Evolutionary conservation across 1,140 invertebrate genomes (phyloP).

Genomic region (Drosophila parvula): DNA sequence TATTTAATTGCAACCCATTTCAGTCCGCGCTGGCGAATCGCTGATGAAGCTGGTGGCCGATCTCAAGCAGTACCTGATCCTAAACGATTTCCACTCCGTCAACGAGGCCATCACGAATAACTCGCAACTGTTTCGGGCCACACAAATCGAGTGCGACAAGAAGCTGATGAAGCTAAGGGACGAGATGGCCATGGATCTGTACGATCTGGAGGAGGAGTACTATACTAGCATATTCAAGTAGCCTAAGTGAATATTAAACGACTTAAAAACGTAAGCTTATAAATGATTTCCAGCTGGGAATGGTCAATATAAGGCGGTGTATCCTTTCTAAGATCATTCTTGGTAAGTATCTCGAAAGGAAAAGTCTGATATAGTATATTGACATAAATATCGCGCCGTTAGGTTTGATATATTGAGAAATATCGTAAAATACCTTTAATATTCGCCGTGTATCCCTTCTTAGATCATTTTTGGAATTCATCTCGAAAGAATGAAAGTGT

Average conservation of each 20-base stretch:
- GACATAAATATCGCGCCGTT: too few relatives aligned
- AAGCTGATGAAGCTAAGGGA: conserved; percentile 96
- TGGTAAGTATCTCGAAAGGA: too few relatives aligned
- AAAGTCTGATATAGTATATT: too few relatives aligned
- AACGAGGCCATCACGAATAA: conserved; percentile 97
- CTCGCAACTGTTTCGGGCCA: conserved; percentile 93
- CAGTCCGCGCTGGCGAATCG: conserved; percentile 96
- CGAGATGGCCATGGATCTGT: conserved; percentile 97
- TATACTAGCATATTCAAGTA: conserved; percentile 97
- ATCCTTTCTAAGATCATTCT: too few relatives aligned
- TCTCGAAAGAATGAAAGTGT: too few relatives aligned
- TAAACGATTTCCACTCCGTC: conserved; percentile 98
- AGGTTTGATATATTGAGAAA: too few relatives aligned
- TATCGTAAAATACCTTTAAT: too few relatives aligned
- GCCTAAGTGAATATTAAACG: not conserved
- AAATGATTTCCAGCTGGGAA: not conserved
- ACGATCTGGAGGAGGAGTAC: conserved; percentile 99
- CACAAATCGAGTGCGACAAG: conserved; percentile 96
- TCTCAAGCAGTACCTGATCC: conserved; percentile 97
- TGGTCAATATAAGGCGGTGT: not conserved
- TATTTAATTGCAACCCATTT: not conserved
- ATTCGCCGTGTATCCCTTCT: too few relatives aligned
- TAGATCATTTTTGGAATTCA: too few relatives aligned
- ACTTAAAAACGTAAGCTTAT: not conserved
- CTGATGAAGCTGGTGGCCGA: conserved; percentile 98